Conservation (phyloP, 1,140 invertebrate species). For the Zaprionus davidi region DNA sequence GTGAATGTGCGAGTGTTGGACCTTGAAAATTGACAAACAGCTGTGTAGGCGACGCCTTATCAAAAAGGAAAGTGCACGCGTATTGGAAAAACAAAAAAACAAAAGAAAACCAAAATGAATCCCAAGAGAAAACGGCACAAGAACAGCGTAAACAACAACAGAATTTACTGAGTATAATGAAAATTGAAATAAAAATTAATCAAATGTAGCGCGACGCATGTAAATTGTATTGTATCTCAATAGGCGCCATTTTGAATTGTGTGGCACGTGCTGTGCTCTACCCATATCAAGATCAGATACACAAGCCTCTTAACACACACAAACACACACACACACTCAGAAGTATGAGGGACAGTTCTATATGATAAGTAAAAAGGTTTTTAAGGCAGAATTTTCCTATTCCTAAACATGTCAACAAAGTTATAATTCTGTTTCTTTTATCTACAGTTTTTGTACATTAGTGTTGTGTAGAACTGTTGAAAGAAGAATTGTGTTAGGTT, state of each 20-base stretch:
- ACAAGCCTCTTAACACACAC: conserved; percentile 15
- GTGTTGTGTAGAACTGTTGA: not conserved
- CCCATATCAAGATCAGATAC: conserved; percentile 12
- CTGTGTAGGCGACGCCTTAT: conserved; percentile 52
- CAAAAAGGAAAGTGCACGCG: conserved; percentile 13
- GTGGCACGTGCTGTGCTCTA: conserved; percentile 35
- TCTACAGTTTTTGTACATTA: not conserved
- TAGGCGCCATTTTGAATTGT: conserved; percentile 46
- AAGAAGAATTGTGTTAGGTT: not conserved
- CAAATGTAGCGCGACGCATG: conserved; percentile 26
- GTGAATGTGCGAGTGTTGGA: conserved; percentile 43
- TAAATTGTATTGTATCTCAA: conserved; percentile 20
- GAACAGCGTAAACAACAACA: conserved; percentile 33
- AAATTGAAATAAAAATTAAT: conserved; percentile 35
- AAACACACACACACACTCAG: conserved; percentile 8
- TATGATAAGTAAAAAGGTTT: no score
- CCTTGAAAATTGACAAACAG: conserved; percentile 76
- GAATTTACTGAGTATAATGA: conserved; percentile 1
- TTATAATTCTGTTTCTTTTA: not conserved
- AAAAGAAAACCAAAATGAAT: conserved; percentile 1
- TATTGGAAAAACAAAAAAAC: conserved; percentile 11
- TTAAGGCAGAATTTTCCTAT: no score
- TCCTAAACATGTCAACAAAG: conserved; percentile 2
- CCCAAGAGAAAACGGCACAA: conserved; percentile 15
- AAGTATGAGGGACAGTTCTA: not conserved